These are phyloP conservation scores for Megalonaias nervosa DNA, from an alignment of 1,140 invertebrate genomes.

Conservation along the genomic window DNA sequence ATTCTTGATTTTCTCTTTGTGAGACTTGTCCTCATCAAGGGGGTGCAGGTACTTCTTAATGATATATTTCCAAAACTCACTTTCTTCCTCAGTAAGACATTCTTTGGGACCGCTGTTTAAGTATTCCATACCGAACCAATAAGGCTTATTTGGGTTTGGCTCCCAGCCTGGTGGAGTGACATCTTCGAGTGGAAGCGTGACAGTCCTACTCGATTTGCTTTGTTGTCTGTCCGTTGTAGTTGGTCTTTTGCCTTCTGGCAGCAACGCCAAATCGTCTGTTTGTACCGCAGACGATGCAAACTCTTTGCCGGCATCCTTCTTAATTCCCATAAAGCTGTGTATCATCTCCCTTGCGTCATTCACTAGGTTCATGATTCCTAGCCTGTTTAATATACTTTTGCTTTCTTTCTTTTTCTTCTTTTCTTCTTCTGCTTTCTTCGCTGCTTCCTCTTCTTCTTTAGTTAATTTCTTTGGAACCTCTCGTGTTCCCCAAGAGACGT, in stretches of 20 bases:
- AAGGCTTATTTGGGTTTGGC: constrained; percentile 55
- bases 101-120: constrained; percentile 51
- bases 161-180: constrained; percentile 51
- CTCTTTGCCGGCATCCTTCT: constrained; percentile 23
- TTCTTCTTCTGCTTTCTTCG: constrained; percentile 45
- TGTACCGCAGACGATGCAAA: constrained; percentile 27
- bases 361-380: constrained; percentile 52
- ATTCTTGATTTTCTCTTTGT: constrained; percentile 84
- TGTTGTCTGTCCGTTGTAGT: constrained; percentile 20
- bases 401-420: constrained; percentile 58
- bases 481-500: constrained; percentile 98
- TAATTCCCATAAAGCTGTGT: constrained; percentile 52
- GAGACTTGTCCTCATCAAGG: constrained; percentile 92
- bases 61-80: constrained; percentile 94
- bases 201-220: constrained; percentile 23
- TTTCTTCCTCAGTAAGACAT: constrained; percentile 81
- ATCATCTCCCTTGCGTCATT: constrained; percentile 54
- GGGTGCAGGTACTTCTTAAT: constrained; percentile 95
- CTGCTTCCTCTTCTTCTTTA: constrained; percentile 57
- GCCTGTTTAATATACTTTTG: constrained; percentile 53
- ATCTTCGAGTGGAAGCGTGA: constrained; percentile 19
- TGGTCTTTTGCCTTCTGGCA: constrained; percentile 28
- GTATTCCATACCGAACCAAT: constrained; percentile 53
- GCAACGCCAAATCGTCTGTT: constrained; percentile 24
- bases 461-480: constrained; percentile 87